A percentile compares a stretch with the other conserved stretches of the same genome.
These are phyloP conservation scores for Eristalis pertinax DNA, from an alignment of 2,888 invertebrate species.

Conservation along the genomic window DNA sequence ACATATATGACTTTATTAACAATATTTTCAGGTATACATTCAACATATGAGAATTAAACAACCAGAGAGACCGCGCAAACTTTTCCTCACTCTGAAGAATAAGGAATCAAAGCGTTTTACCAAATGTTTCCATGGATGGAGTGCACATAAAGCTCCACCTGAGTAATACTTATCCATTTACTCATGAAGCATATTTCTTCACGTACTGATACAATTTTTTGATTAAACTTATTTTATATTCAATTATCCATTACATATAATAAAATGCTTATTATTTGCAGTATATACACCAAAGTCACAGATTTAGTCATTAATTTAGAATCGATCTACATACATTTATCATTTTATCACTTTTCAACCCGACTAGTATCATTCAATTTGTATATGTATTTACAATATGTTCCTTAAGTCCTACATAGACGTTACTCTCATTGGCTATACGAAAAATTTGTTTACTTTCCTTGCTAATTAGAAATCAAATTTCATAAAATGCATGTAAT, in stretches of 20 bases:
- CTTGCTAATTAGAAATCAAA: conserved; percentile 45
- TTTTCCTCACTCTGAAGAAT: conserved; percentile 96
- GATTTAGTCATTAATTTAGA: conserved; percentile 55
- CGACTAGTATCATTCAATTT: conserved; percentile 43
- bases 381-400: conserved; percentile 43
- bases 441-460: conserved; percentile 30
- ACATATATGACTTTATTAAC: conserved; percentile 46
- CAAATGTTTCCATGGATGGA: conserved; percentile 99
- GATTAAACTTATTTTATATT: conserved; percentile 60
- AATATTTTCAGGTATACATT: conserved; percentile 91
- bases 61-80: conserved; percentile 93
- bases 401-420: conserved; percentile 47
- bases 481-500: conserved; percentile 30
- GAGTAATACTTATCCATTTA: conserved; percentile 71
- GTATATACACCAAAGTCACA: conserved; percentile 47
- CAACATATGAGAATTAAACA: conserved; percentile 98
- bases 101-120: conserved; percentile 97
- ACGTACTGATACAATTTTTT: conserved; percentile 64
- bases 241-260: conserved; percentile 38
- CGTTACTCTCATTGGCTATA: conserved; percentile 34
- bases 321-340: conserved; percentile 50
- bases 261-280: conserved; percentile 59
- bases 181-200: conserved; percentile 28
- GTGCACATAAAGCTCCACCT: conserved; percentile 87
- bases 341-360: conserved; percentile 23